phyloP scores from a whole-genome alignment of 2,113 vertebrate species.

The Leptosomus discolor region DNA sequence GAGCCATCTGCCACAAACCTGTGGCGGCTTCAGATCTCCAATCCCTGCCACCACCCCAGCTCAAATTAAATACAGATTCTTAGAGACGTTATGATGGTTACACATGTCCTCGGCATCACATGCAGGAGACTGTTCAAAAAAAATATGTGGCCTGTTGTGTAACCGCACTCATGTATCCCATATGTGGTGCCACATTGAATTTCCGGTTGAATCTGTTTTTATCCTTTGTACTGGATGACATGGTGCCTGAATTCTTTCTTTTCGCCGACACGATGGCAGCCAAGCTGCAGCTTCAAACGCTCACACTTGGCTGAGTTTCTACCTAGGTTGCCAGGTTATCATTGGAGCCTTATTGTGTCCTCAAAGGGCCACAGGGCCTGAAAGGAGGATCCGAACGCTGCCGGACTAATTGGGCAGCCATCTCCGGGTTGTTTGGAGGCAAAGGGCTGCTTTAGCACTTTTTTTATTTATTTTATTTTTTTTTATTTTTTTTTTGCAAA shows the following conservation, averaged over 20 bases:
- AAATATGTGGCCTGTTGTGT: constrained; percentile 88
- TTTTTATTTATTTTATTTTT: background rate
- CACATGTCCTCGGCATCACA: constrained; percentile 93
- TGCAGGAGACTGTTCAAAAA: constrained; percentile 84
- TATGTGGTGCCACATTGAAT: constrained; percentile 96
- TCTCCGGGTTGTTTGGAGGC: constrained; percentile 74
- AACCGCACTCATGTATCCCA: constrained; percentile 93
- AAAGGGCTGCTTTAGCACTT: constrained; percentile 72
- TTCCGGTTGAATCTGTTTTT: constrained; percentile 89
- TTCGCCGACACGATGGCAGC: constrained; percentile 86
- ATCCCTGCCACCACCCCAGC: constrained; percentile 82
- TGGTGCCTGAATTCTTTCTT: constrained; percentile 84
- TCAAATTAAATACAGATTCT: constrained; percentile 93
- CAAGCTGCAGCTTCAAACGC: constrained; percentile 85
- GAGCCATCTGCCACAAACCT: constrained; percentile 99
- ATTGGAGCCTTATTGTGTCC: constrained; percentile 79
- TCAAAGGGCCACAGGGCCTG: constrained; percentile 83
- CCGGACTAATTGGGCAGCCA: constrained; percentile 80
- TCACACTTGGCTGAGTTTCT: constrained; percentile 84
- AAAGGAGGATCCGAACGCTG: constrained; percentile 72
- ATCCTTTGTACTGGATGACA: constrained; percentile 86
- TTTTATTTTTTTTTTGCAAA: constrained; percentile 62
- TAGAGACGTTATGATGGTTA: constrained; percentile 87
- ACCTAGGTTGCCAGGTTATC: constrained; percentile 93
- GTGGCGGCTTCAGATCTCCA: constrained; percentile 88